phyloP scores from a whole-genome alignment of 2,888 invertebrate genomes.

The Corbicula japonica region DNA sequence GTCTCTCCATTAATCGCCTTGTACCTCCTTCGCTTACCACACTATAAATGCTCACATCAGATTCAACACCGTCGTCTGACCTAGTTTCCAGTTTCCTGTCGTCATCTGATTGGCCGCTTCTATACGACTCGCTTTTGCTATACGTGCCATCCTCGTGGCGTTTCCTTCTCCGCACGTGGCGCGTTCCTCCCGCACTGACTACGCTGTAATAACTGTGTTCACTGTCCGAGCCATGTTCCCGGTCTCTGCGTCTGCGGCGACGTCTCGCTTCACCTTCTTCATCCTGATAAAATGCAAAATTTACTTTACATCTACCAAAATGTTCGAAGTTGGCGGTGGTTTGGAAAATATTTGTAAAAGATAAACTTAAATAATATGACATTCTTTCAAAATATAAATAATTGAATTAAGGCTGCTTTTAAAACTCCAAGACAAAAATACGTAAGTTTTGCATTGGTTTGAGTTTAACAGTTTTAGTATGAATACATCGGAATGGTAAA shows the following conservation, averaged over 20 bases:
- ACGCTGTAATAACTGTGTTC: slow-evolving; percentile 81
- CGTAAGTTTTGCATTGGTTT: too few species aligned
- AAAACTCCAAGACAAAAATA: too few species aligned
- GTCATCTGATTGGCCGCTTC: slow-evolving; percentile 48
- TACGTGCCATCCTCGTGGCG: slow-evolving; percentile 74
- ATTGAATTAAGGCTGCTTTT: too few species aligned
- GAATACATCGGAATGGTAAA: too few species aligned
- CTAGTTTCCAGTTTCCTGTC: slow-evolving; percentile 46
- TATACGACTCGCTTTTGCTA: slow-evolving; percentile 71
- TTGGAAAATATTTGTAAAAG: too few species aligned
- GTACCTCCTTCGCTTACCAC: slow-evolving; percentile 83
- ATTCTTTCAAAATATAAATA: too few species aligned
- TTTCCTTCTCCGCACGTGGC: slow-evolving; percentile 69
- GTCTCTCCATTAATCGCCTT: slow-evolving; percentile 73
- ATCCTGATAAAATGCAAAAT: slow-evolving; percentile 57
- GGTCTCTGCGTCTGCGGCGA: slow-evolving; percentile 75
- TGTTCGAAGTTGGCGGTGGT: too few species aligned
- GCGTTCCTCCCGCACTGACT: slow-evolving; percentile 74
- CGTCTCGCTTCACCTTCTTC: slow-evolving; percentile 80
- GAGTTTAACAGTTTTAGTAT: too few species aligned
- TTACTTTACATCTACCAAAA: too few species aligned
- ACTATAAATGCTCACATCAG: slow-evolving; percentile 76
- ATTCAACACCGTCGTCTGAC: slow-evolving; percentile 37
- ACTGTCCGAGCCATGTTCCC: slow-evolving; percentile 80
- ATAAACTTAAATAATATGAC: too few species aligned